Evolutionary conservation across 2,797 vertebrate species (phyloP).

Genomic region (Peromyscus attwateri): DNA sequence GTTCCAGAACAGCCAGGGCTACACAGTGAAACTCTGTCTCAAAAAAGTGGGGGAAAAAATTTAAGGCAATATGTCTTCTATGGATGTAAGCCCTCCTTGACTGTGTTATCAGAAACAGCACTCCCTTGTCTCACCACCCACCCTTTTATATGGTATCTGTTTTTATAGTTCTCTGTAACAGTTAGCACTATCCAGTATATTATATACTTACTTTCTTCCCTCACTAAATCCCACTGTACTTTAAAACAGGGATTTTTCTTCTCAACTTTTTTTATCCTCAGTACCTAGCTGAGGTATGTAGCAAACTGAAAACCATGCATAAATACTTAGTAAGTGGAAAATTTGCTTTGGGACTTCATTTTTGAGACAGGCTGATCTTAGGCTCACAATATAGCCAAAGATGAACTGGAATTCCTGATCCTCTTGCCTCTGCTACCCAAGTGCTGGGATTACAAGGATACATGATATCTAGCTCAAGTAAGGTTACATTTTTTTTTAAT

Average conservation of each 20-base stretch:
- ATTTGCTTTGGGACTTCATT: neutral
- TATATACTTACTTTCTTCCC: neutral
- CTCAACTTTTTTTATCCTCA: neutral
- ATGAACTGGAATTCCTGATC: neutral
- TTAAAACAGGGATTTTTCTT: conserved; percentile 18
- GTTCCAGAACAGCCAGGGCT: neutral
- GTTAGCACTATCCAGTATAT: neutral
- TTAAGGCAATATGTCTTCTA: conserved; percentile 47
- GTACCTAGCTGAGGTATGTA: neutral
- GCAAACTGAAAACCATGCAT: neutral
- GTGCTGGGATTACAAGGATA: neutral
- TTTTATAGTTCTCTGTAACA: neutral
- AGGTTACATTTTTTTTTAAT: neutral
- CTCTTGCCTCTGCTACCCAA: neutral
- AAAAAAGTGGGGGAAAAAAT: neutral
- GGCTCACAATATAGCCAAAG: neutral
- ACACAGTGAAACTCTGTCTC: neutral
- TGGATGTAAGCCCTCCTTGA: neutral
- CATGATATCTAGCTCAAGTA: neutral
- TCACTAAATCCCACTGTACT: neutral
- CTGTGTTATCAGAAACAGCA: neutral
- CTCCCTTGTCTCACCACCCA: neutral
- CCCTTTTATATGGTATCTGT: neutral
- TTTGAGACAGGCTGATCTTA: neutral
- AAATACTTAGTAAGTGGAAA: neutral